Evolutionary conservation across 2,888 invertebrate genomes (phyloP), one percentile per base, ranked within the genome.

Genomic region (Drosophila paracracens): DNA sequence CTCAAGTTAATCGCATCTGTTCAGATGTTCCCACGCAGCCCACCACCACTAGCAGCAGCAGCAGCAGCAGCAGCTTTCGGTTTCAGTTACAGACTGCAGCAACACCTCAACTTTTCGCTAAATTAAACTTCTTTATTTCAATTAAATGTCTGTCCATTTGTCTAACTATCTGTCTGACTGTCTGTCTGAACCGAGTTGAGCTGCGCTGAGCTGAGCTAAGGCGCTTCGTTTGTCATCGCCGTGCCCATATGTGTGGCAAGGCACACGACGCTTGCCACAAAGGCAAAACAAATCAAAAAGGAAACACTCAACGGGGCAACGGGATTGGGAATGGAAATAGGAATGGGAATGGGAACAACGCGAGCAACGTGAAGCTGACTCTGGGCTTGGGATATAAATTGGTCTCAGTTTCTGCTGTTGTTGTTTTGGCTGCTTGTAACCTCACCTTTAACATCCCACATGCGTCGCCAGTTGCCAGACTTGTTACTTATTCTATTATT

Each of bases 381-480:
- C 65, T 77, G 81, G 71, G 77, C 68, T 77, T 77, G 77, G 74
- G 72, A 53, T 51, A 50, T 60, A 60, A 53, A 60, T 67, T 79
- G 61, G 80, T 76, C 76, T 70, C 64, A 58, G 61, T 63, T 59
- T 60, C 43, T 63, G 31, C 76, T 35, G 46, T 46, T 52, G 31
- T 67, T 75, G 67, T 61, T 70, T 76, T 73, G 68, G 81, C 71
- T 75, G 85, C 76, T 76, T 78, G 86, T 81, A 89, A 91, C 91
- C 91, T 91, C 91, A 91, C 91, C 91, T 91, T 91, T 90, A 91
- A 91, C 91, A 88, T 91, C 91, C 91, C 91, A 91, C 91, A 91
- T 91, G 86, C 91, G 88, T 89, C 80, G 83, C 70, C 79, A 68
- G 73, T 70, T 67, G 70, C 68, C 67, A 69, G 81, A 71, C 77